Base-by-base conservation (phyloP, 2,113 vertebrate species). In the Zosterops japonicus region DNA sequence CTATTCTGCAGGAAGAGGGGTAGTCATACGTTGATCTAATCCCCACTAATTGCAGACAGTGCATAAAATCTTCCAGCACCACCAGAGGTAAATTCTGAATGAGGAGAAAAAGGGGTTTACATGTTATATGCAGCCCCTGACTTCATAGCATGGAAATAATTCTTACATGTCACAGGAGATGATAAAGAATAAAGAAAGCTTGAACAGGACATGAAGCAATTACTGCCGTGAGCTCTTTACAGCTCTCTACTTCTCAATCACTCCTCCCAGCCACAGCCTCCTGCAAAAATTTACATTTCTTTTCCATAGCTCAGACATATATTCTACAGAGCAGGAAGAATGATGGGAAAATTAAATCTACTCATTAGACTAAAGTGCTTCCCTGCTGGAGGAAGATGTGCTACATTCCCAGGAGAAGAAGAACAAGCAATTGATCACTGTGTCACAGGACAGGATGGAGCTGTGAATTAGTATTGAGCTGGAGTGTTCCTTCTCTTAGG, bases 321-420 rank as follows among this genome's bases (percentile, higher is more conserved):
- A 44, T 49, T 76, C 53, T 87, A 33, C 55, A 77, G 47, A 77
- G 71, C 68, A 47, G 63, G 80, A 82, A 93, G 59, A 95, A 83
- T 41, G 46, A 90, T 72, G 79, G 47, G 79, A 90, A 96, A 94
- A 91, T 61, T 93, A 93, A 96, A 91, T 24, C 23, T 71, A 56
- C 75, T 29, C 36, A n/a, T 94, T 86, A 91, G 59, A 80, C 50
- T 91, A 9, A 93, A 93, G 82, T 9, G 50, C 42, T 84, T 82
- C 41, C 8, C 61, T 59, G 78, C 64, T 83, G 0, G 0, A 80
- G 71, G 14, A 88, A 90, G 85, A 83, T 44, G 49, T 65, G 79
- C 52, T 67, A 67, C 27, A 74, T 72, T 41, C 67, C 41, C 52
- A 74, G 82, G 36, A 84, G 60, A 19, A 88, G 69, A 24, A 81